Evolutionary conservation across 1,140 invertebrate genomes (phyloP).

Genomic region (Saccostrea echinata): DNA sequence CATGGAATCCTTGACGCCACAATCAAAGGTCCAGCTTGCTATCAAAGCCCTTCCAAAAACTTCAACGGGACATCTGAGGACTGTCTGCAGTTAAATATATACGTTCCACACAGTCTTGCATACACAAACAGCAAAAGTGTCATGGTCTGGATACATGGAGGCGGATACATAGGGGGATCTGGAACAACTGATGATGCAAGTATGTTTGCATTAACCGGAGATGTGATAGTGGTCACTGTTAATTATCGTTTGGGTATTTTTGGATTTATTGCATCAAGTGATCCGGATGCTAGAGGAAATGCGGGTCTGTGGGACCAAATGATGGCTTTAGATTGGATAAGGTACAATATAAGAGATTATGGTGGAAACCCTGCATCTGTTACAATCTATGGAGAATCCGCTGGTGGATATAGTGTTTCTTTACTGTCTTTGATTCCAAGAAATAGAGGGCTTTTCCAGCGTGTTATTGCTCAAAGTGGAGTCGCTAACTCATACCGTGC

Average conservation of each 20-base stretch:
- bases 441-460: not conserved
- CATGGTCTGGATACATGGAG: slow-evolving; percentile 14
- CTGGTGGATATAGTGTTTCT: not conserved
- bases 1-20: slow-evolving; percentile 32
- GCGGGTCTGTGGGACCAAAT: not conserved
- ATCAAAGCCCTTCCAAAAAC: not conserved
- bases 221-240: not conserved
- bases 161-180: not conserved
- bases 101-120: not conserved
- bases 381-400: not conserved
- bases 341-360: not conserved
- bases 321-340: slow-evolving; percentile 1
- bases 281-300: not conserved
- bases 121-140: not conserved
- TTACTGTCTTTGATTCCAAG: not conserved
- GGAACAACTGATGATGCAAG: not conserved
- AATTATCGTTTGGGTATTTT: slow-evolving; percentile 19
- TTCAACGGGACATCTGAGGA: not conserved
- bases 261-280: not conserved
- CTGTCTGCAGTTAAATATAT: slow-evolving; percentile 1
- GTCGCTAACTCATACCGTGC: not conserved
- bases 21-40: not conserved
- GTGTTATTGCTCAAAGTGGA: slow-evolving; percentile 6
- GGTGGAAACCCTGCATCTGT: not conserved
- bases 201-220: not conserved